Evolutionary conservation across 2,888 invertebrate species (phyloP).

Genomic region (Schrankia costaestrigalis): DNA sequence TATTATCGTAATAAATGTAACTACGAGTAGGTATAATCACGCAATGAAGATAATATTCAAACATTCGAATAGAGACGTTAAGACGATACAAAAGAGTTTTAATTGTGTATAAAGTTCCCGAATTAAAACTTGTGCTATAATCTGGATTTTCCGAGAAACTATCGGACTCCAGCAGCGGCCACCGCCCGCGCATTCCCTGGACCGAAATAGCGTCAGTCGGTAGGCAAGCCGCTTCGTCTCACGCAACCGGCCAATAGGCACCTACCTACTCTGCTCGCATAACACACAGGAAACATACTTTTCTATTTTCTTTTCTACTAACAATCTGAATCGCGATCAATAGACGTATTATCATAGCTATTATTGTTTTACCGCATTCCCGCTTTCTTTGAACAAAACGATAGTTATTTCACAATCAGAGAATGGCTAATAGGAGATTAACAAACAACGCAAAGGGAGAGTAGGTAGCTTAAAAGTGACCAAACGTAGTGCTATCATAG

Average conservation of each 20-base stretch:
- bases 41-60: no score
- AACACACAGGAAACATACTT: conserved; percentile 51
- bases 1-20: neutral
- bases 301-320: conserved; percentile 31
- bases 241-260: conserved; percentile 29
- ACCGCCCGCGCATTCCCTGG: conserved; percentile 42
- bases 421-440: no score
- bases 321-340: neutral
- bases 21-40: no score
- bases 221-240: conserved; percentile 19
- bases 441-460: no score
- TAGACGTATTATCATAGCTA: neutral
- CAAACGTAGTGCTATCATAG: no score
- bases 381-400: conserved; percentile 20
- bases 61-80: no score
- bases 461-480: no score
- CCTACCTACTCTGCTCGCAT: no score
- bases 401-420: conserved; percentile 15
- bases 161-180: conserved; percentile 44
- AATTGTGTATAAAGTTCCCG: conserved; percentile 30
- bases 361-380: conserved; percentile 31
- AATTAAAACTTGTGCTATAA: conserved; percentile 45
- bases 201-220: conserved; percentile 49
- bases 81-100: conserved; percentile 1
- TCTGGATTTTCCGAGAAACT: conserved; percentile 53